Conservation (phyloP, 2,113 vertebrate species). For the Emydura subglobosa region DNA sequence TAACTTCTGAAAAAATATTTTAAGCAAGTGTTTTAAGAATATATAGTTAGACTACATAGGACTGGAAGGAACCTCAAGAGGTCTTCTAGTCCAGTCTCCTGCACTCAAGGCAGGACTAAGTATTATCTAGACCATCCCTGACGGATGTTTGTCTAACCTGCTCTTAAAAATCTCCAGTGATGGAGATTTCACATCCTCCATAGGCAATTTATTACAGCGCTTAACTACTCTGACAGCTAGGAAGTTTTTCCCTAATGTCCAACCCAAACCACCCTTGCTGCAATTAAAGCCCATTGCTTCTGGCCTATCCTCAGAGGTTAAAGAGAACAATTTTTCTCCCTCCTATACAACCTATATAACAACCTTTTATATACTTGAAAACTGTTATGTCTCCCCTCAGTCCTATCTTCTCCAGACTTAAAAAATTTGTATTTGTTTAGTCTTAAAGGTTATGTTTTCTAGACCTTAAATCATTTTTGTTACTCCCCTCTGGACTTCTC, state of each 20-base stretch:
- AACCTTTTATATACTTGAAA: background rate
- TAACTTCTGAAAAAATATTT: background rate
- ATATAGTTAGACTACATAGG: background rate
- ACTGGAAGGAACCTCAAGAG: no score
- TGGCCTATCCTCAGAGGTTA: background rate
- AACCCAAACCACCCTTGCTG: background rate
- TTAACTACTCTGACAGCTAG: background rate
- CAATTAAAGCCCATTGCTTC: background rate
- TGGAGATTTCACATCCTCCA: background rate
- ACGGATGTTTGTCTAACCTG: background rate
- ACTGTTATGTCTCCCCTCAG: background rate
- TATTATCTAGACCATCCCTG: background rate
- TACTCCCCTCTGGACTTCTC: background rate
- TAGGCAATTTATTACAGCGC: background rate
- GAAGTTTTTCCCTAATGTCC: background rate
- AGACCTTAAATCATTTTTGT: background rate
- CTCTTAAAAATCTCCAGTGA: background rate
- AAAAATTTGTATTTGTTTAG: background rate
- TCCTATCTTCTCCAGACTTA: background rate
- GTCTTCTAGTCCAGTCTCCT: background rate
- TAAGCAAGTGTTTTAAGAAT: conserved; percentile 62
- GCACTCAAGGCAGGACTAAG: background rate
- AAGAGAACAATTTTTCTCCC: background rate
- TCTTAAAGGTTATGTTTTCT: background rate
- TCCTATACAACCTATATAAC: background rate